Percentiles rank a stretch among this genome's conserved stretches.
Evolutionary conservation across 2,113 vertebrate species (phyloP).

Genomic region (Centropus bengalensis): DNA sequence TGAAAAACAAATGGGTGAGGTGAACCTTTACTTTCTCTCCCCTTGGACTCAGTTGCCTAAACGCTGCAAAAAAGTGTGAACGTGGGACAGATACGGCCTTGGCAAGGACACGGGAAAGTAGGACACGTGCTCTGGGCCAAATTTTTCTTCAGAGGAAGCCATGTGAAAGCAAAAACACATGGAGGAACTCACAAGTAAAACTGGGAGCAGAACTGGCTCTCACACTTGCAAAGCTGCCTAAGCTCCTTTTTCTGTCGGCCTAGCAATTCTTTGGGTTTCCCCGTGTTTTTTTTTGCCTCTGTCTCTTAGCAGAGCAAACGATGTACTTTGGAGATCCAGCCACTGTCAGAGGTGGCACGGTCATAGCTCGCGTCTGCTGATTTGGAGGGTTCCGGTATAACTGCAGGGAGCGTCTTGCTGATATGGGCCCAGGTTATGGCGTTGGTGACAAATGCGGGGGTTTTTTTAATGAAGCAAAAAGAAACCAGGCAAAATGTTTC

Average conservation of each 20-base stretch:
- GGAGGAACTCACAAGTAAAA: background rate
- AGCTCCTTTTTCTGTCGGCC: background rate
- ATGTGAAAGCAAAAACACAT: conserved; percentile 34
- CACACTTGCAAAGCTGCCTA: background rate
- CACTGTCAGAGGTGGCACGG: background rate
- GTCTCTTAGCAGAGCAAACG: background rate
- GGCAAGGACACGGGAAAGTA: background rate
- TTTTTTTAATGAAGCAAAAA: background rate
- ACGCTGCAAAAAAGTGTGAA: background rate
- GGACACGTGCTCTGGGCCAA: background rate
- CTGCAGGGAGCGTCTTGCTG: background rate
- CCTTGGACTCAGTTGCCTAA: conserved; percentile 18
- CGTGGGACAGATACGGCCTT: background rate
- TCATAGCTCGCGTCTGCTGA: background rate
- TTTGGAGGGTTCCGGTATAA: background rate
- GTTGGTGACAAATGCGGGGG: background rate
- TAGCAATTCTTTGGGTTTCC: background rate
- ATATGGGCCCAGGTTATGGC: background rate
- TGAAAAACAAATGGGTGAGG: background rate
- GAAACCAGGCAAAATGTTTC: background rate
- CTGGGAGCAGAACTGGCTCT: background rate
- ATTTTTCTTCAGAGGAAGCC: conserved; percentile 13
- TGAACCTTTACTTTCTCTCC: conserved; percentile 16
- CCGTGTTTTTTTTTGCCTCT: background rate
- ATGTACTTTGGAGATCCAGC: background rate